A percentile compares a stretch with the other conserved stretches of the same genome.
Evolutionary conservation across 2,797 vertebrate species (phyloP).

Genomic region (Melanotaenia parkinsoni): DNA sequence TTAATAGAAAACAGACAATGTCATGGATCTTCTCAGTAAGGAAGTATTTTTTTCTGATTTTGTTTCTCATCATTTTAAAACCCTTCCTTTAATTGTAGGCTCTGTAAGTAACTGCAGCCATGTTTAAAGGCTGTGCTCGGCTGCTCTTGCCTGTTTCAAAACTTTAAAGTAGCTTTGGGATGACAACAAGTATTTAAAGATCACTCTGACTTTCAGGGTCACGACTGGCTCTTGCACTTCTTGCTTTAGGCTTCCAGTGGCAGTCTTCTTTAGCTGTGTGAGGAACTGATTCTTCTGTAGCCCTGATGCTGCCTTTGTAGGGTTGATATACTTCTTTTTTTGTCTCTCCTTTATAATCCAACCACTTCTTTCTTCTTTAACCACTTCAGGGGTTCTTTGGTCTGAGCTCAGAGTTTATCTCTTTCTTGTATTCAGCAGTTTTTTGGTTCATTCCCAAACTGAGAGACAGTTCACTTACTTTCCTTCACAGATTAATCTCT

Average conservation of each 20-base stretch:
- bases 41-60: background rate
- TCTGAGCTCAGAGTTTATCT: background rate
- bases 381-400: background rate
- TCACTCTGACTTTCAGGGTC: background rate
- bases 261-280: background rate
- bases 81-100: background rate
- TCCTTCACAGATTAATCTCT: too few species aligned
- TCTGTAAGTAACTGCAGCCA: background rate
- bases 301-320: background rate
- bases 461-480: background rate
- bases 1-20: too few species aligned
- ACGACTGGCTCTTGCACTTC: background rate
- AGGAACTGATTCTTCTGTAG: background rate
- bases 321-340: background rate
- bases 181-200: background rate
- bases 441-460: background rate
- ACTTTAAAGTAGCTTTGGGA: background rate
- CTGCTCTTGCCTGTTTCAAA: background rate
- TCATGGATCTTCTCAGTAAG: too few species aligned
- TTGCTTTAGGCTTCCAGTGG: background rate
- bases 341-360: background rate
- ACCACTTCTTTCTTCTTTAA: background rate
- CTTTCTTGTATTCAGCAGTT: background rate
- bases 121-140: background rate
- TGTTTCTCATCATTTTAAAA: background rate